Percentiles rank a stretch among this genome's conserved stretches.
Evolutionary conservation across 1,140 invertebrate genomes (phyloP).

Genomic region (Drosophila seguyi): DNA sequence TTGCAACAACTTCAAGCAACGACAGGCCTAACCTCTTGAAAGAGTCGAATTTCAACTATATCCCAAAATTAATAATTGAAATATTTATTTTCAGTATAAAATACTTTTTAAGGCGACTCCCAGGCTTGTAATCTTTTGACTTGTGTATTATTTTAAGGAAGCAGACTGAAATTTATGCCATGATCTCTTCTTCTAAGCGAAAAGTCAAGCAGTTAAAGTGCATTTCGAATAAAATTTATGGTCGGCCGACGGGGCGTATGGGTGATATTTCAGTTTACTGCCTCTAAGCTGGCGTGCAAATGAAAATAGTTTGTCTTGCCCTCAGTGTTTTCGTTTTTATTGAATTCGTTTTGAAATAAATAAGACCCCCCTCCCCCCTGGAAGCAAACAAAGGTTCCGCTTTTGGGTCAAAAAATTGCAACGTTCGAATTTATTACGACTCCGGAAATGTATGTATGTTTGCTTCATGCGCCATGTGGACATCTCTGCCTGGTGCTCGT

Average conservation of each 20-base stretch:
- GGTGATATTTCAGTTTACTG: conserved; percentile 58
- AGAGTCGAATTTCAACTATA: too few species aligned
- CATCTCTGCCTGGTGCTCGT: conserved; percentile 14
- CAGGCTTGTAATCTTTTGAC: too few species aligned
- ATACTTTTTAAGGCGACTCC: too few species aligned
- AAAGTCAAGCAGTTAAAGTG: conserved; percentile 80
- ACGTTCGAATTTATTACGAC: conserved; percentile 49
- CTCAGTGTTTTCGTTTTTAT: conserved; percentile 15
- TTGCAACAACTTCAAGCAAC: too few species aligned
- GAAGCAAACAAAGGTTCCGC: conserved; percentile 7
- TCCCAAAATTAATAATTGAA: background rate
- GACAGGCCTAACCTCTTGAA: too few species aligned
- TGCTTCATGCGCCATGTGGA: conserved; percentile 3
- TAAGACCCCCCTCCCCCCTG: background rate
- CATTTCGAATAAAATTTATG: conserved; percentile 65
- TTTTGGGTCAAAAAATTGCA: conserved; percentile 51
- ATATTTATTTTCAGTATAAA: background rate
- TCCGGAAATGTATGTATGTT: conserved; percentile 5
- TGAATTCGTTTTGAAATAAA: conserved; percentile 38
- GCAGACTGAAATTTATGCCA: conserved; percentile 24
- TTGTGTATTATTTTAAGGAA: conserved; percentile 2
- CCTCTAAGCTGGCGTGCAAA: conserved; percentile 40
- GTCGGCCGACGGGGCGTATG: conserved; percentile 55
- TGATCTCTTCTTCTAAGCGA: conserved; percentile 52
- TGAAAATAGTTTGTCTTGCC: conserved; percentile 52